phyloP scores from a whole-genome alignment of 2,888 invertebrate species.

The Pseudanteris insignis region DNA sequence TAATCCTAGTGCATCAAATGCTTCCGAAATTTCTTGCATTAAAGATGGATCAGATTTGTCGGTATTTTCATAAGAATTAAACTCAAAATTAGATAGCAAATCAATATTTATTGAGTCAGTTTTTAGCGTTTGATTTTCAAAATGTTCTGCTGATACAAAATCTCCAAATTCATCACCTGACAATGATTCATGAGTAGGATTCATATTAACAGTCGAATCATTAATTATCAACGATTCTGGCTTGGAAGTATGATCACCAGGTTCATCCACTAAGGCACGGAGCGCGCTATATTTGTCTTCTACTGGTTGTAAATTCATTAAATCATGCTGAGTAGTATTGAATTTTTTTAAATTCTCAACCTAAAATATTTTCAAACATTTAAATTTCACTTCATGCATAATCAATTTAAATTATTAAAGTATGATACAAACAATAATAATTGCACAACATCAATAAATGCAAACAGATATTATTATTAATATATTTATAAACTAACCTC shows the following conservation, averaged over 20 bases:
- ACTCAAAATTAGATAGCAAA: constrained; percentile 57
- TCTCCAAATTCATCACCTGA: constrained; percentile 67
- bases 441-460: too few species aligned
- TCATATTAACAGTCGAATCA: constrained; percentile 33
- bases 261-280: constrained; percentile 62
- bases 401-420: too few species aligned
- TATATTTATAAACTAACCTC: constrained; percentile 7
- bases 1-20: constrained; percentile 55
- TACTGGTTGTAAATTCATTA: constrained; percentile 60
- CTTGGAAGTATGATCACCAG: constrained; percentile 24
- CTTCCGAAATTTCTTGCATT: constrained; percentile 55
- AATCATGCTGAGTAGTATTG: constrained; percentile 52
- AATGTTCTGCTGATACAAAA: constrained; percentile 64
- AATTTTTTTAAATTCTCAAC: constrained; percentile 29
- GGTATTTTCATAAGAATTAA: constrained; percentile 45
- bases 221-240: constrained; percentile 21
- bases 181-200: constrained; percentile 41
- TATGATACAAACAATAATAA: too few species aligned
- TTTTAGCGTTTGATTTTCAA: constrained; percentile 33
- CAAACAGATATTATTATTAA: not conserved
- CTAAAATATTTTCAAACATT: constrained; percentile 26
- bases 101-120: constrained; percentile 48
- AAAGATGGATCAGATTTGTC: constrained; percentile 51
- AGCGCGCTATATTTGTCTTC: constrained; percentile 68
- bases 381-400: too few species aligned